Base-by-base conservation (phyloP, 1,140 invertebrate species). In the Nasonia vitripennis region DNA sequence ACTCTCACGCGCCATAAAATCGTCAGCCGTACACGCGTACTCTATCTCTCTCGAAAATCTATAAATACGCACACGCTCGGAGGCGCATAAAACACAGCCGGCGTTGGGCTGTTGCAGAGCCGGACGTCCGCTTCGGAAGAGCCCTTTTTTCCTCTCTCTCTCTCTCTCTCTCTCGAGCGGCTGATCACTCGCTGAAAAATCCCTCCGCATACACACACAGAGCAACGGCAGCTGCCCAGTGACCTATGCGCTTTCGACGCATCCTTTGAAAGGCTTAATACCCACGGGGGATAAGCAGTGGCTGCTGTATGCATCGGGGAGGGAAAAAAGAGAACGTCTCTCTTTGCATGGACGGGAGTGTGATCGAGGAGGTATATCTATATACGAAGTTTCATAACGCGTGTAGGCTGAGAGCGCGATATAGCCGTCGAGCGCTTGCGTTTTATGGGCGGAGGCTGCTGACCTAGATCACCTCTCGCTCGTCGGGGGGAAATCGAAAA, bases 401-500 rank as follows among this genome's bases (percentile, higher is more conserved):
- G 20, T 62, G 55, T 62, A 62, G 20, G 55, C 55, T 20, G 55
- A 62, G 55, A 62, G 7, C 20, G 20, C 31, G 20, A 67, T 45
- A 77, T 45, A 77, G 68, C 48, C 5, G 5, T 6, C 20, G 73
- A 17, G 41, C 48, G 71, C 71, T 41, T 41, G 71, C n/a, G 71
- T 62, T 81, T 37, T 48, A 74, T 48, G 71, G 41, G 27, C 37
- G 48, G 4, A 51, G 41, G 55, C 20, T 74, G 27, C 45, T 37
- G 27, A 82, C 70, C 79, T 23, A 81, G 12, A 81, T 81, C n/a
- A 48, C 62, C 34, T 12, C 55, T n/a, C 48, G 2, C 55, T 62
- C 55, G 55, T n/a, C 41, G 67, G 37, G 55, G 37, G 31, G 68
- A 80, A 80, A 81, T 81, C 68, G 68, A 74, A 62, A 82, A 82